phyloP scores from a whole-genome alignment of 1,140 invertebrate genomes.

The Apis florea region DNA sequence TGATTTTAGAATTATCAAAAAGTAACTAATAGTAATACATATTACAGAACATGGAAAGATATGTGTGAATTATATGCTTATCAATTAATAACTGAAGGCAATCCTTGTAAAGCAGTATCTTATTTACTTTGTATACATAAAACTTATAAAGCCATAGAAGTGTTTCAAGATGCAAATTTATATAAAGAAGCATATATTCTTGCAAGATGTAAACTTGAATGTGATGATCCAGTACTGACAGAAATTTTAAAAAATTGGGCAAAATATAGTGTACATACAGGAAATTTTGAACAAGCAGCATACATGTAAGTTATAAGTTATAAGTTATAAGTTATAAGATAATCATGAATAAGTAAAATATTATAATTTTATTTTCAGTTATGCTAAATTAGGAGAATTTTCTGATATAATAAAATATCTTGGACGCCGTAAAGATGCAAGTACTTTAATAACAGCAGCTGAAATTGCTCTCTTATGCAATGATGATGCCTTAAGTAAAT shows the following conservation, averaged over 20 bases:
- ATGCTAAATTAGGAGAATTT: constrained; percentile 68
- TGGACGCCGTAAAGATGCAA: constrained; percentile 63
- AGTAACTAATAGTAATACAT: background rate
- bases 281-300: constrained; percentile 82
- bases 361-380: constrained; percentile 49
- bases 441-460: constrained; percentile 66
- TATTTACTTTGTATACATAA: constrained; percentile 84
- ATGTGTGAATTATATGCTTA: constrained; percentile 83
- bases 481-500: constrained; percentile 61
- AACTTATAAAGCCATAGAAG: constrained; percentile 82
- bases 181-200: constrained; percentile 84
- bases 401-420: constrained; percentile 70
- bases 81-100: constrained; percentile 81
- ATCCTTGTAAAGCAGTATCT: constrained; percentile 81
- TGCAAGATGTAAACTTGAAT: constrained; percentile 81
- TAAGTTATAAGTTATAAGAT: background rate
- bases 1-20: background rate
- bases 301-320: constrained; percentile 80
- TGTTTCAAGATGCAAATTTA: constrained; percentile 80
- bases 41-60: constrained; percentile 79
- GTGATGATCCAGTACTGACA: constrained; percentile 79
- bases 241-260: constrained; percentile 82
- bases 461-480: constrained; percentile 69
- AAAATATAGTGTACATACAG: constrained; percentile 72
- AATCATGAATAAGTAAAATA: background rate